Evolutionary conservation across 2,113 vertebrate genomes (phyloP), one percentile per base, ranked within the genome.

Genomic region (Heloderma charlesbogerti): DNA sequence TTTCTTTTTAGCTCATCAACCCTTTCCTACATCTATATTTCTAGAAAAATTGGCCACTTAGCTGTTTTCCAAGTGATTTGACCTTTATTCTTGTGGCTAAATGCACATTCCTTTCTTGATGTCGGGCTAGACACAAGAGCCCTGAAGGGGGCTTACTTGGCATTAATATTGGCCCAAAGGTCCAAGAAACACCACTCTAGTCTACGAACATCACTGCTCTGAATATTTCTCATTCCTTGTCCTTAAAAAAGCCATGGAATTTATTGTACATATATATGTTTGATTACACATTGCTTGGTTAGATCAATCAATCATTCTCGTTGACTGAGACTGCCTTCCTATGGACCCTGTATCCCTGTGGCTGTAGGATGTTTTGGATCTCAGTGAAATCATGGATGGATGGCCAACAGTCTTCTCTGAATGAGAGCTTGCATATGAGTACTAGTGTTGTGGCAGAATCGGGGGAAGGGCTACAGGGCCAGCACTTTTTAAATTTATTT

Each of bases 61-160:
- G 79, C 80, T 29, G n/a, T 88, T 83, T 81, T 82, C 37, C 66
- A 86, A 66, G 13, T 40, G 90, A 86, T 88, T 88, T 91, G 89
- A 74, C 45, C 16, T 91, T 90, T 92, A 78, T 89, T 75, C 45
- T 45, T 92, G 27, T 86, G 84, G 88, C 16, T 86, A 86, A 95
- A 90, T 72, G 74, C 22, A 77, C 27, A 20, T 45, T 66, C 37
- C 63, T 78, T 82, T 78, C 48, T 79, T 10, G 60, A 72, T 69
- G 31, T 85, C 22, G 12, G 4, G 45, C 34, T 85, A 22, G 78
- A 37, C 75, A 84, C 57, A 88, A 43, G 80, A 91, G 78, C 10
- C n/a, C 40, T 92, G n/a, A 34, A 74, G 8, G 16, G 72, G 20
- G 12, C 78, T 10, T 71, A 54, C 37, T 90, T 88, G 57, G 25